Evolutionary conservation across 1,140 invertebrate genomes (phyloP), one percentile per base, ranked within the genome.

Genomic region (Pollicipes pollicipes): DNA sequence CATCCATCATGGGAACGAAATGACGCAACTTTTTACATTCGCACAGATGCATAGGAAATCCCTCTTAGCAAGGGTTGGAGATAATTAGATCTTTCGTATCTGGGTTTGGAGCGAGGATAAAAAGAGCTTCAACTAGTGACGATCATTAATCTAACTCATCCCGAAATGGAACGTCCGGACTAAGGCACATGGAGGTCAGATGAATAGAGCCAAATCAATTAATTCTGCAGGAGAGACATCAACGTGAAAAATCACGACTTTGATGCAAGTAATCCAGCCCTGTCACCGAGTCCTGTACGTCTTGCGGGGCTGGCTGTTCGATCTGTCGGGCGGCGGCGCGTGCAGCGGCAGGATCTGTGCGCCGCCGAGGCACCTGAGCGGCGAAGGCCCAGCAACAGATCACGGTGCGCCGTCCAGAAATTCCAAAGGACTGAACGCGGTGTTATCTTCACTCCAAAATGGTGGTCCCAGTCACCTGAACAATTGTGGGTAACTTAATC

Each of bases 41-140:
- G 45, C 45, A 58, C 45, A 58, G 45, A 58, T 58, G 45, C n/a
- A n/a, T 58, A 58, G 45, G 45, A 58, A 58, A 58, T 58, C 45
- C 45, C 45, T 58, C 45, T 58, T 58, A 58, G 45, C 45, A 58
- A 58, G 45, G 45, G 45, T 58, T 58, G n/a, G 45, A 58, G 45
- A 58, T 58, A 58, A 58, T 58, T 58, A 58, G 45, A 58, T 58
- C n/a, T 58, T 58, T 21, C 45, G 24, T 58, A 58, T 58, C 45
- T 58, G 13, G 45, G 45, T 35, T 21, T 58, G 45, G 45, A 58
- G 45, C 45, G 17, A 58, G 45, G 45, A 58, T 58, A 58, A 58
- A 58, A 58, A 58, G 45, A n/a, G 45, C 45, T 24, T 58, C 45
- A 58, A 58, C 45, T 58, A 58, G 45, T 21, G 24, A 21, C 17